phyloP scores from a whole-genome alignment of 1,140 invertebrate species.

The Temnothorax curvispinosus region DNA sequence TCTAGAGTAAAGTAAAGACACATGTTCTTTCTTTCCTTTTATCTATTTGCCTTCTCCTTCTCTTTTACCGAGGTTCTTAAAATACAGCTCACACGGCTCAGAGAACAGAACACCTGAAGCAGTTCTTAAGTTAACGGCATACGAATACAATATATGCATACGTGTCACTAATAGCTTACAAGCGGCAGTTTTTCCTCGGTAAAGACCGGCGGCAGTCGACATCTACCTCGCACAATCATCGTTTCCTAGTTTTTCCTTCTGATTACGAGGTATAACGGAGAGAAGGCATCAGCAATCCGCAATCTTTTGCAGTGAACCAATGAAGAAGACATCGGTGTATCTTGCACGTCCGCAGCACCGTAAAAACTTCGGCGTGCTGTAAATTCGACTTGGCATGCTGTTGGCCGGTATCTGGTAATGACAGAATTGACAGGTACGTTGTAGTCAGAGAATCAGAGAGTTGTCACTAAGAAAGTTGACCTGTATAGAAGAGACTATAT shows the following conservation, averaged over 20 bases:
- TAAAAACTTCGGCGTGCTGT: not conserved
- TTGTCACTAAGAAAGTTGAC: not conserved
- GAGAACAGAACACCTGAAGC: not conserved
- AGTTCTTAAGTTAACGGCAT: not conserved
- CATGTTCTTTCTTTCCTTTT: not conserved
- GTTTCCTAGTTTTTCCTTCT: slow-evolving; percentile 10
- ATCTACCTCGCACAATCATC: not conserved
- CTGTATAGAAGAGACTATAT: too few relatives aligned
- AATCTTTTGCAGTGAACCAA: not conserved
- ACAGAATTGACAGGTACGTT: not conserved
- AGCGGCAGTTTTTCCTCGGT: not conserved
- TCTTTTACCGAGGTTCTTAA: not conserved
- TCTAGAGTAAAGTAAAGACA: not conserved
- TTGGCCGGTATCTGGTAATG: not conserved
- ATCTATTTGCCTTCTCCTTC: not conserved
- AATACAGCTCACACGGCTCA: not conserved
- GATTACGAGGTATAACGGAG: not conserved
- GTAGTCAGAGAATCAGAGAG: not conserved
- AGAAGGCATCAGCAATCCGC: not conserved
- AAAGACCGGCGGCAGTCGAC: not conserved
- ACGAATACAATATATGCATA: not conserved
- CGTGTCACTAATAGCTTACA: not conserved
- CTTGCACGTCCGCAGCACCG: not conserved
- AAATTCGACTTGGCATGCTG: not conserved
- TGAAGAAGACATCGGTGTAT: not conserved